Percentiles rank a stretch among this genome's conserved stretches.
phyloP scores from a whole-genome alignment of 2,888 invertebrate genomes.

The Cyclophora albipunctata region DNA sequence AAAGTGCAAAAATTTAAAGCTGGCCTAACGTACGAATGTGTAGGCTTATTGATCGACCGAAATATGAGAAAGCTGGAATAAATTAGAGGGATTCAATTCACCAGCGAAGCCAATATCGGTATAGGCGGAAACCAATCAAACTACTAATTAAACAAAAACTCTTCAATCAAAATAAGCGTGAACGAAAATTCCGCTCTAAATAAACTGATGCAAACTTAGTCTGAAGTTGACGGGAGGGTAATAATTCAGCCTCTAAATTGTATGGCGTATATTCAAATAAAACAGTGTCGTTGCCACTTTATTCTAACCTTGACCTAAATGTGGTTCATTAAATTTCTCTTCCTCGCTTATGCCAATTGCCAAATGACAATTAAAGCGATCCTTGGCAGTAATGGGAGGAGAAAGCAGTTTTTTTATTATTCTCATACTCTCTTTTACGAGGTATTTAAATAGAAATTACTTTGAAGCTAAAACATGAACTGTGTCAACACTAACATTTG shows the following conservation, averaged over 20 bases:
- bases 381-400: slow-evolving; percentile 39
- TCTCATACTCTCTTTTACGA: slow-evolving; percentile 38
- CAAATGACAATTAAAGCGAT: slow-evolving; percentile 56
- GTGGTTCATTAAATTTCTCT: slow-evolving; percentile 59
- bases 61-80: slow-evolving; percentile 14
- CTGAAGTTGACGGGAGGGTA: slow-evolving; percentile 9
- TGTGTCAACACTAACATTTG: slow-evolving; percentile 9
- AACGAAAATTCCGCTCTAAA: slow-evolving; percentile 2
- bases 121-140: slow-evolving; percentile 9
- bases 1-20: slow-evolving; percentile 27
- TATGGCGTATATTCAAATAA: slow-evolving; percentile 19
- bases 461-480: slow-evolving; percentile 14
- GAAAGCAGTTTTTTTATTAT: slow-evolving; percentile 42
- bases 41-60: slow-evolving; percentile 20
- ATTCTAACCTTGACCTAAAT: slow-evolving; percentile 54
- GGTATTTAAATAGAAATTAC: slow-evolving; percentile 29
- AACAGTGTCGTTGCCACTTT: slow-evolving; percentile 8
- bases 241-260: slow-evolving; percentile 20
- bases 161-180: background rate
- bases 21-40: slow-evolving; percentile 11
- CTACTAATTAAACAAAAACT: slow-evolving; percentile 16
- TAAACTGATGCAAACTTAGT: background rate
- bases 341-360: slow-evolving; percentile 53
- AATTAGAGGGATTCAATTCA: slow-evolving; percentile 14
- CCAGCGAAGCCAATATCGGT: slow-evolving; percentile 10